Evolutionary conservation across 2,113 vertebrate genomes (phyloP).

Genomic region (Heloderma charlesbogerti): DNA sequence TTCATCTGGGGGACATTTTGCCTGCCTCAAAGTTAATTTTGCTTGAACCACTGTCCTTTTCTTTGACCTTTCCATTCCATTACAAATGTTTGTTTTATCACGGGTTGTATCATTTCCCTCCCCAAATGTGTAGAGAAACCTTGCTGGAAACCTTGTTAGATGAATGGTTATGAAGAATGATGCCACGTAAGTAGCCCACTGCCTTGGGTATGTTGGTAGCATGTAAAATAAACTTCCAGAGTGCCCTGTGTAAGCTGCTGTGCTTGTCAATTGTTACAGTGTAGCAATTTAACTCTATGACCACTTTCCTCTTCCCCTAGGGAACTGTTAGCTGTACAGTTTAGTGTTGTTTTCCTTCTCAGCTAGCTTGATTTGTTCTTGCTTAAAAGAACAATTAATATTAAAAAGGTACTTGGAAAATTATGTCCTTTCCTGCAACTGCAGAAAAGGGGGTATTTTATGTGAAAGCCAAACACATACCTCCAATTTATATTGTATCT

Average conservation of each 20-base stretch:
- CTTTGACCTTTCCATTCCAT: not conserved
- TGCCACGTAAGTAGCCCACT: slow-evolving; percentile 13
- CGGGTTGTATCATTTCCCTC: not conserved
- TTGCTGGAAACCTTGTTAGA: accelerated
- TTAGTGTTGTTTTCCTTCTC: slow-evolving; percentile 70
- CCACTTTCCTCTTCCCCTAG: slow-evolving; percentile 67
- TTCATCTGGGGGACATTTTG: not conserved
- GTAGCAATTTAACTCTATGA: slow-evolving; percentile 73
- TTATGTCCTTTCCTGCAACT: slow-evolving; percentile 16
- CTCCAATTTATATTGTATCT: not conserved
- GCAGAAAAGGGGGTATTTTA: slow-evolving; percentile 1
- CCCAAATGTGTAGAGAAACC: accelerated
- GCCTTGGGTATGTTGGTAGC: slow-evolving; percentile 49
- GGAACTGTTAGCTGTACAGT: slow-evolving; percentile 68
- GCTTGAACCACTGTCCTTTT: not conserved
- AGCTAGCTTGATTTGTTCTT: slow-evolving; percentile 70
- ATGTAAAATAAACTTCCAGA: slow-evolving; percentile 38
- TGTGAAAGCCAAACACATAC: slow-evolving; percentile 4
- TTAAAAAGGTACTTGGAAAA: slow-evolving; percentile 42
- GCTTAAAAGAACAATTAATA: slow-evolving; percentile 74
- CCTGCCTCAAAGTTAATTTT: not conserved
- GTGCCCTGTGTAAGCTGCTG: slow-evolving; percentile 34
- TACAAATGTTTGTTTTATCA: accelerated
- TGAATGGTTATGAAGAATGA: not conserved
- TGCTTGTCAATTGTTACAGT: slow-evolving; percentile 60